Evolutionary conservation across 2,888 invertebrate genomes (phyloP).

Genomic region (Hirtodrosophila histrioides): DNA sequence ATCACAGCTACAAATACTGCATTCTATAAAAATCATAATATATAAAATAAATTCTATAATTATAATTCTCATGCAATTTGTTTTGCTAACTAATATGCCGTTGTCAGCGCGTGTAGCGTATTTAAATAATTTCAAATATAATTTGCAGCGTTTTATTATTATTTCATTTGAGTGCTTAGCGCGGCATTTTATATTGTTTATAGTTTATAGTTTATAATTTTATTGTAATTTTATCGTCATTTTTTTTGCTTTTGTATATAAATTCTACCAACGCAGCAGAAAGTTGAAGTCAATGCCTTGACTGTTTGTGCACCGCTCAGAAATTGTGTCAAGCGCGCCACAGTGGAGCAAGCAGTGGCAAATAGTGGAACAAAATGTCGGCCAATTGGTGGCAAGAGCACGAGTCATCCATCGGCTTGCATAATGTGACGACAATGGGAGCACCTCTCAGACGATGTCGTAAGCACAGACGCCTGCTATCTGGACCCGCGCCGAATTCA

Average conservation of each 20-base stretch:
- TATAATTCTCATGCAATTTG: not conserved
- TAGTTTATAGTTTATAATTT: conserved; percentile 61
- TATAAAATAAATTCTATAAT: not conserved
- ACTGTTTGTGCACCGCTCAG: conserved; percentile 6
- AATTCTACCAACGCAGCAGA: conserved; percentile 82
- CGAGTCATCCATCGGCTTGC: conserved; percentile 44
- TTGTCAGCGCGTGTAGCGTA: conserved; percentile 20
- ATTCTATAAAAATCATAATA: not conserved
- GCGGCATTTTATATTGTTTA: conserved; percentile 23
- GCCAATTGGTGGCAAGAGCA: conserved; percentile 19
- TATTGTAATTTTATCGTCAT: conserved; percentile 72
- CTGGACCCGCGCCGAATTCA: conserved; percentile 68
- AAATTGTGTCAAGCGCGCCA: conserved; percentile 66
- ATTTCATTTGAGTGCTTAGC: conserved; percentile 49
- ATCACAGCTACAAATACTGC: too few species aligned
- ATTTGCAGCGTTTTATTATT: conserved; percentile 22
- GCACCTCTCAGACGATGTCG: conserved; percentile 49
- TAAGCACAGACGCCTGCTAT: conserved; percentile 69
- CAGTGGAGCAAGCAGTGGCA: conserved; percentile 52
- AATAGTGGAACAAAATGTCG: conserved; percentile 15
- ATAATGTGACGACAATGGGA: conserved; percentile 31
- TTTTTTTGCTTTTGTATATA: conserved; percentile 83
- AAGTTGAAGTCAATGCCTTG: conserved; percentile 72
- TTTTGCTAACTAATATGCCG: conserved; percentile 20
- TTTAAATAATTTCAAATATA: conserved; percentile 29